phyloP scores from a whole-genome alignment of 2,888 invertebrate species.

The Metalampra italica region DNA sequence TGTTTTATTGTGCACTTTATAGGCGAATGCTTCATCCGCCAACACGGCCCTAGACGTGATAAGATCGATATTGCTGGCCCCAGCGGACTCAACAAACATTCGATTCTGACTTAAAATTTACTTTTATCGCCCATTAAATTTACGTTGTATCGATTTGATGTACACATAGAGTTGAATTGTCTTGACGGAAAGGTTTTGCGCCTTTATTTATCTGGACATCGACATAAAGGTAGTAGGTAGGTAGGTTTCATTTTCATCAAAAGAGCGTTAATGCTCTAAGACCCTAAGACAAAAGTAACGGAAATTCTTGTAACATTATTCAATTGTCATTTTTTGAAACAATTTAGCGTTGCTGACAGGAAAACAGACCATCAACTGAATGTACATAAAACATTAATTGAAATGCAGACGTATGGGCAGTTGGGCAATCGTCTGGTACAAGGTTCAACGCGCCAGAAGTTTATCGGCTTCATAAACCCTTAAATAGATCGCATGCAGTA shows the following conservation, averaged over 20 bases:
- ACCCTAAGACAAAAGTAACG: too few species aligned
- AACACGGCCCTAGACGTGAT: slow-evolving; percentile 17
- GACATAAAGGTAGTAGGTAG: too few species aligned
- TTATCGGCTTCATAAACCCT: slow-evolving; percentile 67
- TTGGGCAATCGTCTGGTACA: slow-evolving; percentile 22
- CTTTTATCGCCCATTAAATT: slow-evolving; percentile 4
- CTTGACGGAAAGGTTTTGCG: too few species aligned
- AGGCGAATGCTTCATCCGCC: slow-evolving; percentile 22
- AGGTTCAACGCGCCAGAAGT: slow-evolving; percentile 52
- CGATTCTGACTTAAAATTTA: slow-evolving; percentile 21
- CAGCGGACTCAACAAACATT: slow-evolving; percentile 20
- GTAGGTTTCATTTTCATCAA: too few species aligned
- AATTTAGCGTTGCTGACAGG: slow-evolving; percentile 5
- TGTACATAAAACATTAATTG: slow-evolving; percentile 25
- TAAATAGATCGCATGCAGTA: slow-evolving; percentile 74
- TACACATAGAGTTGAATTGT: too few species aligned
- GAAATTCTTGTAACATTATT: too few species aligned
- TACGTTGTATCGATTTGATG: not conserved
- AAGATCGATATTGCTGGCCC: slow-evolving; percentile 33
- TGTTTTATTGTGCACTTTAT: slow-evolving; percentile 28
- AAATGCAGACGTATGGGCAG: slow-evolving; percentile 28
- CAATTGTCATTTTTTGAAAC: too few species aligned
- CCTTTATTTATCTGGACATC: too few species aligned
- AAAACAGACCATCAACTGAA: slow-evolving; percentile 8
- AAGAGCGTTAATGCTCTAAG: too few species aligned